Evolutionary conservation across 2,113 vertebrate species (phyloP).

Genomic region (Dicrurus megarhynchus): DNA sequence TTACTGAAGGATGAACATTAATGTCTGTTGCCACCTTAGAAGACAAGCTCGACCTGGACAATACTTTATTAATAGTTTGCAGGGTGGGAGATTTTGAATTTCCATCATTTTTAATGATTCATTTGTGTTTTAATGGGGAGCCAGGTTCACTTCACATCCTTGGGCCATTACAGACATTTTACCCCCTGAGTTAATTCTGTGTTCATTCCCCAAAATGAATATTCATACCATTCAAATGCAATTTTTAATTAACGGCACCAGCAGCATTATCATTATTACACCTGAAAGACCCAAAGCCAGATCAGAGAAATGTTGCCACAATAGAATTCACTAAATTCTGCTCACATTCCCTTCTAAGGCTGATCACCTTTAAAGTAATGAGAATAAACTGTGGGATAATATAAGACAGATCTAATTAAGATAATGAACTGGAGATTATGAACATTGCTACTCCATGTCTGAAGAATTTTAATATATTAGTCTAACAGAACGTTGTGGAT

Average conservation of each 20-base stretch:
- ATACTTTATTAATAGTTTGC: constrained; percentile 1
- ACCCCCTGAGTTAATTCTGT: constrained; percentile 63
- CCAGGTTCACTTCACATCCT: constrained; percentile 54
- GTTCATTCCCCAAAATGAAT: constrained; percentile 69
- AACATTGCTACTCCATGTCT: constrained; percentile 73
- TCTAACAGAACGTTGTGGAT: constrained; percentile 64
- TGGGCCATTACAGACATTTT: constrained; percentile 66
- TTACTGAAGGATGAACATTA: constrained; percentile 30
- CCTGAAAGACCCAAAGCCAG: constrained; percentile 76
- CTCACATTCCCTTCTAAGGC: constrained; percentile 67
- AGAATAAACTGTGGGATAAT: constrained; percentile 79
- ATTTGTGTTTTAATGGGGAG: constrained; percentile 67
- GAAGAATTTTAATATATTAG: constrained; percentile 74
- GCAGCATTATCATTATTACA: constrained; percentile 72
- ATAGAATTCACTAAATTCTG: constrained; percentile 72
- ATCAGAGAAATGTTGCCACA: constrained; percentile 69
- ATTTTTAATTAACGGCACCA: constrained; percentile 79
- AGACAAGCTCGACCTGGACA: neutral
- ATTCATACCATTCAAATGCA: constrained; percentile 71
- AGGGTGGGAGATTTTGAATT: constrained; percentile 41
- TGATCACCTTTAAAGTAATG: constrained; percentile 79
- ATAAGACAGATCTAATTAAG: constrained; percentile 83
- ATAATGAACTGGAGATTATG: constrained; percentile 80
- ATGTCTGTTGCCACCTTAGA: constrained; percentile 3
- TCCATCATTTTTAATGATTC: constrained; percentile 57